phyloP scores from a whole-genome alignment of 64 coral and sea anemone species.

The Montipora sp. region DNA sequence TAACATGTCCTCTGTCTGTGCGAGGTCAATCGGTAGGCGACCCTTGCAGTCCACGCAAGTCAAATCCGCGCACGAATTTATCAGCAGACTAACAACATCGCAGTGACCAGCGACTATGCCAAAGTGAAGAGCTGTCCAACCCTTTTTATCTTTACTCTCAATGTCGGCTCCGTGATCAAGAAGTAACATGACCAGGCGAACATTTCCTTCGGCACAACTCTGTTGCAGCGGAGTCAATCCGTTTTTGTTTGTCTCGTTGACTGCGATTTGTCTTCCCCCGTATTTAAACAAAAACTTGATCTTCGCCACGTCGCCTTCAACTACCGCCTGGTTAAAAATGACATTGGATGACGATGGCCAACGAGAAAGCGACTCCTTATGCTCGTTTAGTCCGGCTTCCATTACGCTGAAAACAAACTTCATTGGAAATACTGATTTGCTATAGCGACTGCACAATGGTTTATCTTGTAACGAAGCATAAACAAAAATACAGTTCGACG shows the following conservation, averaged over 20 bases:
- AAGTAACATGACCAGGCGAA: slow-evolving; percentile 32
- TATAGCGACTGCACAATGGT: no score
- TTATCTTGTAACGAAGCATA: background rate
- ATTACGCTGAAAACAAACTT: slow-evolving; percentile 29
- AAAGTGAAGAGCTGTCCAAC: slow-evolving; percentile 48
- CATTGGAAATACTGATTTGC: background rate
- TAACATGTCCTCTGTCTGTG: slow-evolving; percentile 47
- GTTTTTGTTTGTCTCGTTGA: slow-evolving; percentile 51
- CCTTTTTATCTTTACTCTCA: slow-evolving; percentile 40
- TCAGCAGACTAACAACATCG: slow-evolving; percentile 50
- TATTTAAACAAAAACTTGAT: slow-evolving; percentile 72
- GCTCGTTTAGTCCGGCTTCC: slow-evolving; percentile 23
- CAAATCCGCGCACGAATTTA: slow-evolving; percentile 60
- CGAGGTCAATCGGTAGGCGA: slow-evolving; percentile 51
- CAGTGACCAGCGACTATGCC: slow-evolving; percentile 31
- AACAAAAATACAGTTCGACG: slow-evolving; percentile 1
- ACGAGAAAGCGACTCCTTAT: slow-evolving; percentile 31
- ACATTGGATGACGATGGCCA: slow-evolving; percentile 59
- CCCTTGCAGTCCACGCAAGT: slow-evolving; percentile 56
- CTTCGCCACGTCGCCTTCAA: slow-evolving; percentile 65
- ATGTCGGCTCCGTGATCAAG: slow-evolving; percentile 59
- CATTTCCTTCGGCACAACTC: slow-evolving; percentile 44
- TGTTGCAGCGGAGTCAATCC: slow-evolving; percentile 71
- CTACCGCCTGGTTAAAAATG: slow-evolving; percentile 61
- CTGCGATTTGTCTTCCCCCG: slow-evolving; percentile 45